Conservation (phyloP, 2,888 invertebrate genomes). For the Aspidiotus rigidus region DNA sequence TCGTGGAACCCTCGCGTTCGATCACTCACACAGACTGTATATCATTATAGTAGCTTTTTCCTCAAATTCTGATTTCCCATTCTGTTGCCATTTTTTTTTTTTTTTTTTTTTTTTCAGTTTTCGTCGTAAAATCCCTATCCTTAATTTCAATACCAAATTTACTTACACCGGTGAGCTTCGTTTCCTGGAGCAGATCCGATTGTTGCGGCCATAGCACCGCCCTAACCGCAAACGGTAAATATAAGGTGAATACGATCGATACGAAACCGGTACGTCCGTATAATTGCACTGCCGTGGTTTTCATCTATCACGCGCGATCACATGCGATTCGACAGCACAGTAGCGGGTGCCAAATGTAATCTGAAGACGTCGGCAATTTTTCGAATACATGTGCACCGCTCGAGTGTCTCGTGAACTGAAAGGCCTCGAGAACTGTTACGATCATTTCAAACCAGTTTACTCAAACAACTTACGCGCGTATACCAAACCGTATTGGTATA, state of each 20-base stretch:
- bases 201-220: constrained; percentile 18
- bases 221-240: background rate
- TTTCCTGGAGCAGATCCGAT: constrained; percentile 16
- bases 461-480: constrained; percentile 10
- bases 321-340: background rate
- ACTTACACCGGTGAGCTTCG: constrained; percentile 22
- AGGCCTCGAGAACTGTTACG: constrained; percentile 31
- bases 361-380: constrained; percentile 15
- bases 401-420: background rate
- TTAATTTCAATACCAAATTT: no score
- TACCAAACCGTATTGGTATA: background rate
- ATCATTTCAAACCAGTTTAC: constrained; percentile 25
- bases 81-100: no score
- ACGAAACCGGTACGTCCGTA: constrained; percentile 1
- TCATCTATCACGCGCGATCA: constrained; percentile 6
- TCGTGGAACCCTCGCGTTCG: no score
- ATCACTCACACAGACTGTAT: no score
- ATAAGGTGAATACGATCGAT: background rate
- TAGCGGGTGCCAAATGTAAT: constrained; percentile 3
- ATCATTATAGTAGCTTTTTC: no score
- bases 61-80: no score
- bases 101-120: no score
- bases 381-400: background rate
- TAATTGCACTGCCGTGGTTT: background rate
- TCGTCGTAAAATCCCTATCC: no score